These are phyloP conservation scores for Cephus runcator DNA, from an alignment of 2,888 invertebrate genomes.

Conservation along the genomic window DNA sequence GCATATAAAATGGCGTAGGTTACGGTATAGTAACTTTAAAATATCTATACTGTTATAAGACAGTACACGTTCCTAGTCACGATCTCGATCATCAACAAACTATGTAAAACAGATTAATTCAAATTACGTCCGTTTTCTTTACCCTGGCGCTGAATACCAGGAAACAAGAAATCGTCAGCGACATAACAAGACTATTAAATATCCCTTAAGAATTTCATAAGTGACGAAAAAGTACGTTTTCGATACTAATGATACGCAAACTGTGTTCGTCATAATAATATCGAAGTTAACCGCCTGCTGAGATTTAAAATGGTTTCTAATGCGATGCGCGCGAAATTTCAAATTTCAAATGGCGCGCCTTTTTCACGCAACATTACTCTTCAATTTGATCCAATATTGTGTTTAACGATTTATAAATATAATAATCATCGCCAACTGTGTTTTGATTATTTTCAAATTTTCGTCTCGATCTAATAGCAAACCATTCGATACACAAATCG, in stretches of 20 bases:
- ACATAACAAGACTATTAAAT: neutral
- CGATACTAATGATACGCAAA: neutral
- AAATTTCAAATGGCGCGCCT: conserved; percentile 16
- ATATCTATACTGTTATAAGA: neutral
- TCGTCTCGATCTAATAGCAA: neutral
- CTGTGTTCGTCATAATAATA: neutral
- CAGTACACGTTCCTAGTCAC: neutral
- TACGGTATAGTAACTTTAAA: neutral
- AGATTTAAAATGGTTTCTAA: conserved; percentile 48
- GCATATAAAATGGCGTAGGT: neutral
- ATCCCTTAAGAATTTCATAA: conserved; percentile 28
- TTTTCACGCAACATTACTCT: too few species aligned
- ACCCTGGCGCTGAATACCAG: neutral
- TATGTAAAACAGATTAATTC: neutral
- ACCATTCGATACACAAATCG: neutral
- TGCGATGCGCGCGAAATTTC: neutral
- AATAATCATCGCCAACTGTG: conserved; percentile 6
- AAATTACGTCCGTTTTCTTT: neutral
- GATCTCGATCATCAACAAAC: neutral
- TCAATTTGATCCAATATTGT: too few species aligned
- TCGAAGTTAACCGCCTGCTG: conserved; percentile 39
- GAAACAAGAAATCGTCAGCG: conserved; percentile 8
- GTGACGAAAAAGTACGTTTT: neutral
- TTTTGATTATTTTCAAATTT: neutral
- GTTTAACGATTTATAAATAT: neutral